phyloP scores from a whole-genome alignment of 1,140 invertebrate genomes.

The Ladona fulva region DNA sequence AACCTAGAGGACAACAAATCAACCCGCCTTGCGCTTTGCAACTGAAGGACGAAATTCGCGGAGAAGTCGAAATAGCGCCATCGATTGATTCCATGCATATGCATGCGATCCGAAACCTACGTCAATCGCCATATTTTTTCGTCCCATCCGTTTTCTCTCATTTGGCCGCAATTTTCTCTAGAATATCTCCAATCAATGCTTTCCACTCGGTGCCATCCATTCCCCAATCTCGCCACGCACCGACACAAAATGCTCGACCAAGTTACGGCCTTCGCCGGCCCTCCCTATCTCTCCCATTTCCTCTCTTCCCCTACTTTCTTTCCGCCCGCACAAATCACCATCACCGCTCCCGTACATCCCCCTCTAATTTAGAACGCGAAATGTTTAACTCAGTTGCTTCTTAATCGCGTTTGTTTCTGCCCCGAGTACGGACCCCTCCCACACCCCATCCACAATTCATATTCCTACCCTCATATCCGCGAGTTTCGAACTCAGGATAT shows the following conservation, averaged over 20 bases:
- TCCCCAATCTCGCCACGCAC: neutral
- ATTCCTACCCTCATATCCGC: neutral
- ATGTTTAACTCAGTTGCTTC: too few relatives aligned
- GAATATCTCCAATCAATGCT: neutral
- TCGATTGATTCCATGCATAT: neutral
- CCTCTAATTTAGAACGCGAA: too few relatives aligned
- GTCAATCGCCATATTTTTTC: neutral
- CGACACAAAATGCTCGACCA: neutral
- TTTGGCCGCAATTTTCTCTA: neutral
- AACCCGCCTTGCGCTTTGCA: too few relatives aligned
- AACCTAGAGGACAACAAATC: too few relatives aligned
- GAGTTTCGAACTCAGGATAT: neutral
- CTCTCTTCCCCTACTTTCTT: too few relatives aligned
- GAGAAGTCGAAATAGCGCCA: too few relatives aligned
- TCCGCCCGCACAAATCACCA: too few relatives aligned
- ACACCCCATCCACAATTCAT: neutral
- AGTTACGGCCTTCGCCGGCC: neutral
- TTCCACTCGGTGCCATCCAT: neutral
- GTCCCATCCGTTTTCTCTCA: neutral
- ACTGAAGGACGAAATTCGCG: too few relatives aligned
- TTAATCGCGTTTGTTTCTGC: too few relatives aligned
- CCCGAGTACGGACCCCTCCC: neutral
- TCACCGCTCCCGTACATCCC: too few relatives aligned
- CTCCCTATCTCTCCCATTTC: too few relatives aligned
- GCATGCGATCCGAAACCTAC: neutral